Evolutionary conservation across 2,888 invertebrate genomes (phyloP).

Genomic region (Cheilosia urbana): DNA sequence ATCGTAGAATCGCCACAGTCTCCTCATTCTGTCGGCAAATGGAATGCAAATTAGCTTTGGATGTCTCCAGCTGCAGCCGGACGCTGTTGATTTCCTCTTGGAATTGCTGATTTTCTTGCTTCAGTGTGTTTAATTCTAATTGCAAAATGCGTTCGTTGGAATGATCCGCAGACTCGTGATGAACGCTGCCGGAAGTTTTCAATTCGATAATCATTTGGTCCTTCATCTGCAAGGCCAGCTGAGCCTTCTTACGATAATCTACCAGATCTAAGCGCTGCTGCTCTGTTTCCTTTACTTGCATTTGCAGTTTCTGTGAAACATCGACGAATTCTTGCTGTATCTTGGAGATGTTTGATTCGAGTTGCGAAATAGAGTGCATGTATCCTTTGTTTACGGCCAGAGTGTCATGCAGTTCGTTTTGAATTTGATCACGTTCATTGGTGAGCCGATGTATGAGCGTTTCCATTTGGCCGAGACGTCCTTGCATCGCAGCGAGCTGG

Average conservation of each 20-base stretch:
- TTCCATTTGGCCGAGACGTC: constrained; percentile 79
- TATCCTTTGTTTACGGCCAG: constrained; percentile 78
- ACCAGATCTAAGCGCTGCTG: constrained; percentile 86
- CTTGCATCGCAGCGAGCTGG: constrained; percentile 78
- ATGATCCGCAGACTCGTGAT: constrained; percentile 38
- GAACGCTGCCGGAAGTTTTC: constrained; percentile 79
- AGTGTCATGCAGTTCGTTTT: constrained; percentile 77
- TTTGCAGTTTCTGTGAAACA: constrained; percentile 84
- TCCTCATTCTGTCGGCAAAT: constrained; percentile 77
- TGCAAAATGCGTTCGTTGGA: constrained; percentile 82
- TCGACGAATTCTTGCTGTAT: constrained; percentile 84
- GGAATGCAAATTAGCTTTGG: constrained; percentile 72
- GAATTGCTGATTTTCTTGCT: constrained; percentile 80
- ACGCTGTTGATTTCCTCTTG: constrained; percentile 78
- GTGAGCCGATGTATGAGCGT: constrained; percentile 76
- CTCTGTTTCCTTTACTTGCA: constrained; percentile 84
- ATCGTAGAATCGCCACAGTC: constrained; percentile 75
- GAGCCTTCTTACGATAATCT: constrained; percentile 91
- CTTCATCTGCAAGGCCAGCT: constrained; percentile 90
- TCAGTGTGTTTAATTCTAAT: constrained; percentile 87
- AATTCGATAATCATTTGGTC: constrained; percentile 89
- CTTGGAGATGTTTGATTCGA: constrained; percentile 83
- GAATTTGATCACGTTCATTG: constrained; percentile 79
- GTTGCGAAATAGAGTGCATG: constrained; percentile 81
- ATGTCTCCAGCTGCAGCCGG: constrained; percentile 77